Evolutionary conservation across 2,888 invertebrate species (phyloP).

Genomic region (Lepidonotus clava): DNA sequence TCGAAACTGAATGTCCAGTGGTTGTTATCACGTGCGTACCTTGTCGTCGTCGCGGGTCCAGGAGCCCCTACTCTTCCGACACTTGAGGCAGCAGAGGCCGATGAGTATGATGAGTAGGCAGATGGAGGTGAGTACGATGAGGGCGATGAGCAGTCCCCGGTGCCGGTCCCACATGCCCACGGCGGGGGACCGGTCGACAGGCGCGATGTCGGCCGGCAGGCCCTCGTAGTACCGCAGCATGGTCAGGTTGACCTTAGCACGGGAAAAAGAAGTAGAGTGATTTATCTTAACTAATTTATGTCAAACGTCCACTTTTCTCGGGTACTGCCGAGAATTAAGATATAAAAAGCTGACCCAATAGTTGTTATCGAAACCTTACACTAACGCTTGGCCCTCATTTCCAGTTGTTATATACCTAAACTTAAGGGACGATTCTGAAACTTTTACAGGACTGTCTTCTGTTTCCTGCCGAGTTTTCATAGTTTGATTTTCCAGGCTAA

Average conservation of each 20-base stretch:
- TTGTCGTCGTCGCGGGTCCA: conserved; percentile 42
- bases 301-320: not conserved
- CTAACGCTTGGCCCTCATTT: too few relatives aligned
- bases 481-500: too few relatives aligned
- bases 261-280: not conserved
- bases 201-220: conserved; percentile 6
- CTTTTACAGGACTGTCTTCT: too few relatives aligned
- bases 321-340: too few relatives aligned
- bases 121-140: conserved; percentile 61
- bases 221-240: conserved; percentile 22
- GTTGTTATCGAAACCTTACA: too few relatives aligned
- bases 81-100: conserved; percentile 57
- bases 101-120: conserved; percentile 63
- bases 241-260: conserved; percentile 2
- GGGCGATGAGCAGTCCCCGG: conserved; percentile 62
- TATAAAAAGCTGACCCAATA: too few relatives aligned
- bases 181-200: not conserved
- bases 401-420: too few relatives aligned
- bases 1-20: too few relatives aligned
- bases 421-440: too few relatives aligned
- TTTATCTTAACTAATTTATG: not conserved
- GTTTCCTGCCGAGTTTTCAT: too few relatives aligned
- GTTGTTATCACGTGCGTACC: too few relatives aligned
- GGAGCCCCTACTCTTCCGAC: conserved; percentile 38
- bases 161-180: conserved; percentile 58